Evolutionary conservation across 2,888 invertebrate species (phyloP).

Genomic region (Frankliniella intonsa): DNA sequence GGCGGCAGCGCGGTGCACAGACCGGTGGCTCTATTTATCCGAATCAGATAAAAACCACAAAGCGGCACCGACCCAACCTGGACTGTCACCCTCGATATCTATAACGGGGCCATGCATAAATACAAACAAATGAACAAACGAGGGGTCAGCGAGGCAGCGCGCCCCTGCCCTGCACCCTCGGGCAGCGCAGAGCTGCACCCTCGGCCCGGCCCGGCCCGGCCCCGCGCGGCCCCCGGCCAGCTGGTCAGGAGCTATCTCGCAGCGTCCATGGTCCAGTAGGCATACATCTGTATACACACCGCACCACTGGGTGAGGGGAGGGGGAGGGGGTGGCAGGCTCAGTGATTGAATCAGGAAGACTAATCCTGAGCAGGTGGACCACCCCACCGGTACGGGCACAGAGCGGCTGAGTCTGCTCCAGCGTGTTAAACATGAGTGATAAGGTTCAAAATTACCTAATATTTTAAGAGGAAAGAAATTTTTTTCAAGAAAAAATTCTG

Average conservation of each 20-base stretch:
- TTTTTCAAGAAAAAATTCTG: too few relatives aligned
- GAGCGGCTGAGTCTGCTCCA: too few relatives aligned
- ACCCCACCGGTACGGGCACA: too few relatives aligned
- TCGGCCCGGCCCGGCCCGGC: neutral
- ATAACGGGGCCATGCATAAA: constrained; percentile 22
- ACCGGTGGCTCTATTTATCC: constrained; percentile 8
- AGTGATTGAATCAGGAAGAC: too few relatives aligned
- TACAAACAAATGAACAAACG: constrained; percentile 25
- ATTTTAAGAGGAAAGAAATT: too few relatives aligned
- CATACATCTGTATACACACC: neutral
- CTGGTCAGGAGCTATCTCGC: neutral
- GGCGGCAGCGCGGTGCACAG: neutral
- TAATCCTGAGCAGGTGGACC: too few relatives aligned
- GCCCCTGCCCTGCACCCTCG: too few relatives aligned
- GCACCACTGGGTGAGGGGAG: neutral
- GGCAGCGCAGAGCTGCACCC: too few relatives aligned
- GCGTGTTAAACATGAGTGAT: too few relatives aligned
- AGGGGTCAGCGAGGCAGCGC: neutral
- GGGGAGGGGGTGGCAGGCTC: too few relatives aligned
- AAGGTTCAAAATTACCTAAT: too few relatives aligned
- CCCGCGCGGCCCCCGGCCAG: too few relatives aligned
- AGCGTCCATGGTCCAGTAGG: constrained; percentile 3
- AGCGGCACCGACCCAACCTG: constrained; percentile 8
- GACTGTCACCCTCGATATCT: neutral
- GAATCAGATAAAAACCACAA: constrained; percentile 24